These are phyloP conservation scores for Platysternon megacephalum DNA, from an alignment of 2,113 vertebrate genomes.

Conservation along the genomic window DNA sequence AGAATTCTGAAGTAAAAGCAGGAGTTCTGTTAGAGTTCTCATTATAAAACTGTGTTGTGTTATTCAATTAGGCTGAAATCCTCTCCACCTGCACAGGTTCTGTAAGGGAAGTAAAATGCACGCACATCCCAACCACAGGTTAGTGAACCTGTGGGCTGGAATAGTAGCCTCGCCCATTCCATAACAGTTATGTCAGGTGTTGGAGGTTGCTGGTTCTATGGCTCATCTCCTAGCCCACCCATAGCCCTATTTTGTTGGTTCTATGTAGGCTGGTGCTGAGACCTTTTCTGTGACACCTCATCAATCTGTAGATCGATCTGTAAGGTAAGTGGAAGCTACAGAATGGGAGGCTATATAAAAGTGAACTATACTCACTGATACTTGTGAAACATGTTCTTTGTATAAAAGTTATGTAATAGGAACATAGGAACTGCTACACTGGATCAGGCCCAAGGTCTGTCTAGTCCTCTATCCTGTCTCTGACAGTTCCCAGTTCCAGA, in stretches of 20 bases:
- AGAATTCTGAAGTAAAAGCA: background rate
- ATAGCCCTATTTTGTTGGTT: background rate
- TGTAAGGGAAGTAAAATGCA: background rate
- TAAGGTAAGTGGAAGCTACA: background rate
- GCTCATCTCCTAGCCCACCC: background rate
- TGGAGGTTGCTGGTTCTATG: background rate
- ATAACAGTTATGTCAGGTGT: background rate
- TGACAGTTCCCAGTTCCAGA: background rate
- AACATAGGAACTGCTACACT: background rate
- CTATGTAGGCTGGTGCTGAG: background rate
- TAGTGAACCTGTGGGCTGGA: background rate
- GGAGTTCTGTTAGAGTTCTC: background rate
- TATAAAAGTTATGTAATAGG: background rate
- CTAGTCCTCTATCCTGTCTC: background rate
- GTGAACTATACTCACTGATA: background rate
- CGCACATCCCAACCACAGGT: background rate
- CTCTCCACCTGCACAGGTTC: background rate
- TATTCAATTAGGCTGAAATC: fast-evolving
- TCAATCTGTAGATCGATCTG: background rate
- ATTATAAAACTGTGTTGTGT: background rate
- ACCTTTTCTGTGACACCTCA: background rate
- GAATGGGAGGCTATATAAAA: background rate
- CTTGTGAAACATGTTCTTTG: background rate
- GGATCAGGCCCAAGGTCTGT: background rate
- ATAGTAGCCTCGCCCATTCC: background rate